Conservation (phyloP, 2,113 vertebrate genomes). For the Phylloscopus whistleri region DNA sequence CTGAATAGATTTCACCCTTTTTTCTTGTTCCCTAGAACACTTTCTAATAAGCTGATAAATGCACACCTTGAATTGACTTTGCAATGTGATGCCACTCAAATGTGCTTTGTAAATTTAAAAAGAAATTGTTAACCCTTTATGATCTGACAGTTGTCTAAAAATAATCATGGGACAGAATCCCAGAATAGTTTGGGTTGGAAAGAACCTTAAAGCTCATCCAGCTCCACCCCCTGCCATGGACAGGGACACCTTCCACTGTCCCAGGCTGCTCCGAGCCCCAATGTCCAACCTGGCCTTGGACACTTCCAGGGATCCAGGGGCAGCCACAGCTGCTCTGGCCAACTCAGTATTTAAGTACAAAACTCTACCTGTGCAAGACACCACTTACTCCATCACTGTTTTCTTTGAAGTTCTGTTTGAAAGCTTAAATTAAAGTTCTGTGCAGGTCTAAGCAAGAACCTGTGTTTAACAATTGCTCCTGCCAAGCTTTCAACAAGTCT, state of each 20-base stretch:
- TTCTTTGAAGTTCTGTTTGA: constrained; percentile 39
- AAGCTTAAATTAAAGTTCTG: constrained; percentile 1
- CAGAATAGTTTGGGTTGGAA: not conserved
- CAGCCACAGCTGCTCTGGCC: not conserved
- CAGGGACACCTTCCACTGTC: not conserved
- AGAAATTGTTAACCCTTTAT: not conserved
- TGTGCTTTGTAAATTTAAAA: not conserved
- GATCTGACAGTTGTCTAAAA: not conserved
- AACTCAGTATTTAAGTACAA: not conserved
- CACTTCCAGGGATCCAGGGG: not conserved
- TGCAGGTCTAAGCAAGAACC: not conserved
- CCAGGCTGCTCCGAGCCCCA: not conserved
- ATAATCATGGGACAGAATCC: not conserved
- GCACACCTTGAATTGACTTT: not conserved
- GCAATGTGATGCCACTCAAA: not conserved
- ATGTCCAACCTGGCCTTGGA: not conserved
- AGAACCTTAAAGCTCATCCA: not conserved
- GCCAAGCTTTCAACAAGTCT: constrained; percentile 25
- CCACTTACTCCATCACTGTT: not conserved
- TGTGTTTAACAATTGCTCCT: not conserved
- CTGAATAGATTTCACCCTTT: not conserved
- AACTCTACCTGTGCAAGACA: not conserved
- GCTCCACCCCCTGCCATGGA: not conserved
- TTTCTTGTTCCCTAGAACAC: not conserved
- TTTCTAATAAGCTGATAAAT: not conserved